Evolutionary conservation across 1,140 invertebrate genomes (phyloP).

Genomic region (Ridgeia piscesae): DNA sequence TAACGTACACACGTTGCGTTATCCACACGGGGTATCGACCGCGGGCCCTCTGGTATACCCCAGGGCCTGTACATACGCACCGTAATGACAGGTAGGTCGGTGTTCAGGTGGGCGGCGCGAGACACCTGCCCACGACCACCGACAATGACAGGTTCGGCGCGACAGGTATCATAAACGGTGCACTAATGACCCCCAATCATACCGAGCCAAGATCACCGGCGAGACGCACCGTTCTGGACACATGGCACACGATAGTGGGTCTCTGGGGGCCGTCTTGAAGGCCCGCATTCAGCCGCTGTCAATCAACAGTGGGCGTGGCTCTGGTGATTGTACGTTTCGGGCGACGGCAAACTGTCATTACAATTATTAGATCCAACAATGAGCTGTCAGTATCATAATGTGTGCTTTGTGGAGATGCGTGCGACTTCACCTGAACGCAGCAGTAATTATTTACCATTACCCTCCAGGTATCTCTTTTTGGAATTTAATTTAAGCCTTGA

Average conservation of each 20-base stretch:
- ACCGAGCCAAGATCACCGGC: background rate
- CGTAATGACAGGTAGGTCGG: background rate
- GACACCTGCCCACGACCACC: background rate
- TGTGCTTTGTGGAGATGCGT: background rate
- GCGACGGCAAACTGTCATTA: background rate
- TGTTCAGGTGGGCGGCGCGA: background rate
- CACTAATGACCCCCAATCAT: background rate
- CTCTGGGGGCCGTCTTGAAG: background rate
- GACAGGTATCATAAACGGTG: background rate
- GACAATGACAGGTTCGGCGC: background rate
- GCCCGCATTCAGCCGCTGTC: background rate
- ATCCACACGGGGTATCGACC: background rate
- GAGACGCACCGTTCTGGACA: background rate
- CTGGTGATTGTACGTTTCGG: background rate
- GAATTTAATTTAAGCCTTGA: background rate
- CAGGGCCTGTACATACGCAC: background rate
- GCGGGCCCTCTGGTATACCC: background rate
- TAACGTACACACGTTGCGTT: background rate
- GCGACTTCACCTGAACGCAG: background rate
- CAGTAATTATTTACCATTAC: background rate
- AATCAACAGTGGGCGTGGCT: background rate
- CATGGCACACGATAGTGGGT: background rate
- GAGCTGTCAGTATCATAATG: background rate
- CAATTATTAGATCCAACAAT: background rate
- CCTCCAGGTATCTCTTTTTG: background rate